Base-by-base conservation (phyloP, 2,113 vertebrate species). In the Spea bombifrons region DNA sequence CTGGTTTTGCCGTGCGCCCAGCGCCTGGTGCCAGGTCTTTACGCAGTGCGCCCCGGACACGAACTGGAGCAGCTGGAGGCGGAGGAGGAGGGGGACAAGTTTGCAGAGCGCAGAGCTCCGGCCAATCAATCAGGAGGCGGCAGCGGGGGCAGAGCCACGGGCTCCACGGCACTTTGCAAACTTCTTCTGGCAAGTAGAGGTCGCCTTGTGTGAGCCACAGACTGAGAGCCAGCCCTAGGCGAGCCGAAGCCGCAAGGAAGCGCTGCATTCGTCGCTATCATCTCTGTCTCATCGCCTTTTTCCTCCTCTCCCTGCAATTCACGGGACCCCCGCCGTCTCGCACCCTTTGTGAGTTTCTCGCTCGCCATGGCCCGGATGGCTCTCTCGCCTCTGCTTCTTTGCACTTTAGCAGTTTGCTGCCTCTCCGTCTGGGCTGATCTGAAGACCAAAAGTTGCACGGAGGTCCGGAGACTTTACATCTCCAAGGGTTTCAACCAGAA, bases 401-500 rank as follows among this genome's bases (percentile, higher is more conserved):
- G 88, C 88, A 69, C 90, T n/a, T 87, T 93, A 69, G 88, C 87
- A 1, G 83, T 88, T 82, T 83, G 91, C 84, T 85, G 84, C 45
- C 83, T 83, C 43, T 87, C 86, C 83, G 71, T 86, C 89, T n/a
- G 10, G 64, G 90, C 92, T 66, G 94, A 96, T 84, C 90, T 88
- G 80, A 94, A 93, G 87, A 88, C 90, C 71, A 94, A 90, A 84
- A 97, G 94, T 92, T 97, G 96, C 83, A 93, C 94, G 75, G 95
- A 96, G 83, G 94, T 98, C 46, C 88, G 89, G 9, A 89, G 83
- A 46, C 93, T 93, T 12, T 96, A 94, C 88, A 93, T 91, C 82
- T 94, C 95, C 84, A 94, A 95, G 79, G 95, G 94, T 82, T 95
- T 96, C 92, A 93, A 95, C 91, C 89, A 92, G 69, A 94, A 93